phyloP scores from a whole-genome alignment of 2,797 vertebrate genomes.

The Sparus aurata region DNA sequence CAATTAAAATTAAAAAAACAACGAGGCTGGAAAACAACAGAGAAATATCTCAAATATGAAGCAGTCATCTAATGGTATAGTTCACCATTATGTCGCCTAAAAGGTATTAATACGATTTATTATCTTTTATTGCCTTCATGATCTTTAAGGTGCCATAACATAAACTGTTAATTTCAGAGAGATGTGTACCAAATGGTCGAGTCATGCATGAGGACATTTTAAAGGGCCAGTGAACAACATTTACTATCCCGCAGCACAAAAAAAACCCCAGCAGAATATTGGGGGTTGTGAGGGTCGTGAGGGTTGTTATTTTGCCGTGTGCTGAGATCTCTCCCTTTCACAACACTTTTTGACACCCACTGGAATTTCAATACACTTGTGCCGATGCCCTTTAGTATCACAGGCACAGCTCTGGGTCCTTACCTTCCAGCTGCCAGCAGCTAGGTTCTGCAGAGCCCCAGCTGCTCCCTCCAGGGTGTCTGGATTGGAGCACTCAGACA shows the following conservation, averaged over 20 bases:
- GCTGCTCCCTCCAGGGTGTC: constrained; percentile 99
- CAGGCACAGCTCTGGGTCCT: constrained; percentile 24
- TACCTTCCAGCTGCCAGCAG: constrained; percentile 99
- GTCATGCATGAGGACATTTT: neutral
- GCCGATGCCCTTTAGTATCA: constrained; percentile 47
- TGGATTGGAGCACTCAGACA: constrained; percentile 99
- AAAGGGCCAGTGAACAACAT: constrained; percentile 11
- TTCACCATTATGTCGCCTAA: neutral
- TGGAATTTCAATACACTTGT: constrained; percentile 15
- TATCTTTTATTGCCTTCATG: neutral
- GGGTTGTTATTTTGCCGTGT: neutral
- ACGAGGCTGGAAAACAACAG: neutral
- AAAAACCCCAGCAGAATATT: neutral
- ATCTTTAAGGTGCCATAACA: neutral
- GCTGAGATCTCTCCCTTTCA: constrained; percentile 8
- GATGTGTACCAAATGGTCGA: neutral
- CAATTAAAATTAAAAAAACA: neutral
- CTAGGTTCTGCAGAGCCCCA: constrained; percentile 97
- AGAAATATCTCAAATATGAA: neutral
- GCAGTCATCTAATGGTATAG: neutral
- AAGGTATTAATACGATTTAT: neutral
- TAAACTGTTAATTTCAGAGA: constrained; percentile 1
- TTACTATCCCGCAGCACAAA: constrained; percentile 9
- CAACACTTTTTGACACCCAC: constrained; percentile 17
- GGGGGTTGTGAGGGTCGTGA: neutral